Conservation (phyloP, 1,140 invertebrate species). For the Chymomyza costata region DNA sequence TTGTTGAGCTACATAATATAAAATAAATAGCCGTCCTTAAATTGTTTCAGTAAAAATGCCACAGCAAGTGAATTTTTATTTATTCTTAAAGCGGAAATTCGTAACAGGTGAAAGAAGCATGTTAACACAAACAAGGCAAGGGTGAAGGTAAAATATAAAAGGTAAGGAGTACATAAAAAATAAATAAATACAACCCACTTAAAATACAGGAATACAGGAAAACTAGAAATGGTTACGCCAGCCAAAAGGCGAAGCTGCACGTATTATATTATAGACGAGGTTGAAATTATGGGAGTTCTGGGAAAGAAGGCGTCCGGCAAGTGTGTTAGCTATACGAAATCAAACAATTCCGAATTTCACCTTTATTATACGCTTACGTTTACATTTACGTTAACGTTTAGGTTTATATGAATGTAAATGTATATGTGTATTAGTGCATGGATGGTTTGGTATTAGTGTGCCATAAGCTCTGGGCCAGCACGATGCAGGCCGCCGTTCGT, state of each 20-base stretch:
- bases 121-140: background rate
- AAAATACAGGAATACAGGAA: slow-evolving; percentile 21
- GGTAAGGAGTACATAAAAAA: slow-evolving; percentile 39
- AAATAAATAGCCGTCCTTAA: too few relatives aligned
- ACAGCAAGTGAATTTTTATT: too few relatives aligned
- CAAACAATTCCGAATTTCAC: slow-evolving; percentile 64
- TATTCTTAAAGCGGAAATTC: too few relatives aligned
- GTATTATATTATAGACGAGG: too few relatives aligned
- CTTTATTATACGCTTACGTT: slow-evolving; percentile 54
- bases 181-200: slow-evolving; percentile 42
- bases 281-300: background rate
- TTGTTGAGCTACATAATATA: too few relatives aligned
- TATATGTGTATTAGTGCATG: slow-evolving; percentile 37
- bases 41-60: too few relatives aligned
- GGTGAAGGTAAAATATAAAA: background rate
- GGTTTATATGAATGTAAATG: slow-evolving; percentile 64
- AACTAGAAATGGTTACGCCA: background rate
- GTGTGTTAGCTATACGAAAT: slow-evolving; percentile 52
- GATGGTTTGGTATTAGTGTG: slow-evolving; percentile 4
- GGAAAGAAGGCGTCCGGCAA: background rate
- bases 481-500: too few relatives aligned
- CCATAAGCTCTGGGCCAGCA: slow-evolving; percentile 17
- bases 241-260: too few relatives aligned
- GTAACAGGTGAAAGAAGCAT: too few relatives aligned
- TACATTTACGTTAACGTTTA: slow-evolving; percentile 29